phyloP scores from a whole-genome alignment of 2,113 vertebrate genomes.

The Tetrax tetrax region DNA sequence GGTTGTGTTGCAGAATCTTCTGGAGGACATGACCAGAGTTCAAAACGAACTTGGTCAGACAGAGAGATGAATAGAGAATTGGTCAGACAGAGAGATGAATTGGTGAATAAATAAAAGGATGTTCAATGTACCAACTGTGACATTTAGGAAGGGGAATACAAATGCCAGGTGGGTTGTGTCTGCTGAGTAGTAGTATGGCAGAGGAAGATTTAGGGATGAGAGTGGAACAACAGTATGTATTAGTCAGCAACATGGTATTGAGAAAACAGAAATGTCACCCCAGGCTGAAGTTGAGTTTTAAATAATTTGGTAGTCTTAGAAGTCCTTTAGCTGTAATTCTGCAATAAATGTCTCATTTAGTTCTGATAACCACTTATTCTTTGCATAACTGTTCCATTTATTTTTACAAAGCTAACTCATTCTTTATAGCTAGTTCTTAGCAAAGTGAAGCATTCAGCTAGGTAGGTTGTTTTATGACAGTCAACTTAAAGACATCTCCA shows the following conservation, averaged over 20 bases:
- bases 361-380: neutral
- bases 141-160: neutral
- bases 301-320: neutral
- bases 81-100: neutral
- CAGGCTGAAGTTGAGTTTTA: neutral
- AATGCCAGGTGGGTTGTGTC: neutral
- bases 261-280: neutral
- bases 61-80: neutral
- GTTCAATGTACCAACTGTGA: neutral
- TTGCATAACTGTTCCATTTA: neutral
- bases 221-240: neutral
- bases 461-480: neutral
- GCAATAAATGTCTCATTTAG: neutral
- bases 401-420: neutral
- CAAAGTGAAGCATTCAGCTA: neutral
- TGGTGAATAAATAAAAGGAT: neutral
- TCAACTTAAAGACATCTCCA: neutral
- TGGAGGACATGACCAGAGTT: neutral
- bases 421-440: neutral
- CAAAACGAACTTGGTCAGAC: neutral
- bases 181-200: neutral
- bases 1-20: neutral
- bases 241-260: neutral
- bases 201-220: neutral
- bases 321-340: neutral